These are phyloP conservation scores for Intellagama lesueurii DNA, from an alignment of 2,797 vertebrate species.

Conservation along the genomic window DNA sequence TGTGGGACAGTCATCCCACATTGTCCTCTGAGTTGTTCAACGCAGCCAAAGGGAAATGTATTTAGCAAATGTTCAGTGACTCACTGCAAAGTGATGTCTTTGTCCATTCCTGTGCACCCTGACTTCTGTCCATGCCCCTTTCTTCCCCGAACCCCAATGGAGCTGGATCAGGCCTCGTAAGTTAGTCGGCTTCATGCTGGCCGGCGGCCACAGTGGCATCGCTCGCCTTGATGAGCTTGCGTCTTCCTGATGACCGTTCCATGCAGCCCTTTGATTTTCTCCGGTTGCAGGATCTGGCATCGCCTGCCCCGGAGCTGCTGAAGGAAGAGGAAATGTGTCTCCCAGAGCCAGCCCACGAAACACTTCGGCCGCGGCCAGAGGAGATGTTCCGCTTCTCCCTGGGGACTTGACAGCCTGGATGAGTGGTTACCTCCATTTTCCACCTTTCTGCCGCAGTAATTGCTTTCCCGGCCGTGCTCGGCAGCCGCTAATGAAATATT, in stretches of 20 bases:
- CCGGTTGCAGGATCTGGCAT: neutral
- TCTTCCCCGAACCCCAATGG: neutral
- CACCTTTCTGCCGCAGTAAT: slow-evolving; percentile 68
- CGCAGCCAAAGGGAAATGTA: too few species aligned
- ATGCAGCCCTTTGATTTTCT: slow-evolving; percentile 38
- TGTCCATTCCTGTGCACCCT: neutral
- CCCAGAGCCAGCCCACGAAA: slow-evolving; percentile 46
- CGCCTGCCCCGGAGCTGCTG: slow-evolving; percentile 40
- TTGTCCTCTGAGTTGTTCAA: too few species aligned
- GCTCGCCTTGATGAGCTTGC: neutral
- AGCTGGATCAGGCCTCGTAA: neutral
- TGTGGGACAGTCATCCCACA: too few species aligned
- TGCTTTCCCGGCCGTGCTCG: slow-evolving; percentile 67
- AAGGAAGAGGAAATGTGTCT: slow-evolving; percentile 58
- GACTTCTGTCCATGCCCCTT: neutral
- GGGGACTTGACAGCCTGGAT: slow-evolving; percentile 39
- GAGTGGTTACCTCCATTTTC: slow-evolving; percentile 72
- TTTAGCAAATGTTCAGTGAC: too few species aligned
- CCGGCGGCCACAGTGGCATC: neutral
- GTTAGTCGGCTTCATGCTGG: neutral
- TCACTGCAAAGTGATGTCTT: too few species aligned
- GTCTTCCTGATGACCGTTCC: slow-evolving; percentile 45
- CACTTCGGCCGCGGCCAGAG: slow-evolving; percentile 44
- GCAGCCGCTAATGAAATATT: slow-evolving; percentile 53
- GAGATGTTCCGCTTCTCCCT: slow-evolving; percentile 57